Base-by-base conservation (phyloP, 2,888 invertebrate genomes). In the Sesia bembeciformis region DNA sequence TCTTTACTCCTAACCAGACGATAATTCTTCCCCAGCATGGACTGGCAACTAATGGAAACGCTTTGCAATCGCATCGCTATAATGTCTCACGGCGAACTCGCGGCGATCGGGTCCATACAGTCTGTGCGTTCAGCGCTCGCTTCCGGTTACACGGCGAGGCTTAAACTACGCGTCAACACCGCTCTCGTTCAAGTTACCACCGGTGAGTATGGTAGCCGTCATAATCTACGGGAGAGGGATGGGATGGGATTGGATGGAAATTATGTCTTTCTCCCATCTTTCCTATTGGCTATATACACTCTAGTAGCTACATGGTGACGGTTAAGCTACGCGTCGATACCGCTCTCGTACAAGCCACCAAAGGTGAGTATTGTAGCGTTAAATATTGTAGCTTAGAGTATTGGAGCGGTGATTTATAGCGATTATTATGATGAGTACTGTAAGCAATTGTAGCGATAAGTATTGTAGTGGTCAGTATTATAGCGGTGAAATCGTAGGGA, bases 41-140 rank as follows among this genome's bases (percentile, higher is more conserved):
- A 52, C 4, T 60, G 60, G 60, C 53, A 51, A 23, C 49, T 56
- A n/a, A 52, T 58, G 40, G 57, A 60, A 7, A 39, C 51, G 4
- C 5, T 57, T 4, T 54, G 54, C 40, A 46, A 50, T 6, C 53
- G 56, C 5, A 43, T 60, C n/a, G 57, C 56, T 3, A 51, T 60
- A 0, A 41, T 60, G 40, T 8, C 39, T 8, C 42, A 43, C 3
- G 60, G 60, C n/a, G 49, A 56, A n/a, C n/a, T 60, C 4, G 52
- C 52, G 1, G 55, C 56, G 0, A 40, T 58, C 8, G 60, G 60
- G 3, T 40, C 52, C 3, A 53, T 42, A 3, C 40, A n/a, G 3
- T 52, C 57, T 23, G 41, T 60, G 3, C 46, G 56, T 4, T 40
- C 6, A 4, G 7, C 40, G 5, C 38, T 57, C 39, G 55, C 53